Percentiles rank a stretch among this genome's conserved stretches.
These are phyloP conservation scores for Trissoscelio sp. DNA, from an alignment of 2,888 invertebrate species.

Conservation along the genomic window DNA sequence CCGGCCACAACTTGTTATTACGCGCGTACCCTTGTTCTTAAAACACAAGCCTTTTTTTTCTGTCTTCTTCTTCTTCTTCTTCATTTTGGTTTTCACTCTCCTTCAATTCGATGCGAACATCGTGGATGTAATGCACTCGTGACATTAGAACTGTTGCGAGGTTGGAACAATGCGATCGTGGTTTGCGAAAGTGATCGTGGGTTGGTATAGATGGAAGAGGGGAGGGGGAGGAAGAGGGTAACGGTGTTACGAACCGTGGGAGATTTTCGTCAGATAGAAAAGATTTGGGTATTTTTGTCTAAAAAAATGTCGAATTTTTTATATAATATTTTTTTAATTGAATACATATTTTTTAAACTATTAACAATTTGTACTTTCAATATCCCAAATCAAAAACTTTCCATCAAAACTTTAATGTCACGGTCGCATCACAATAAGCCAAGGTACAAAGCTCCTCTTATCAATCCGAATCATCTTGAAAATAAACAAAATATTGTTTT, in stretches of 20 bases:
- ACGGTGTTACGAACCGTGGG: constrained; percentile 32
- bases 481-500: background rate
- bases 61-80: constrained; percentile 10
- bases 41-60: too few relatives aligned
- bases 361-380: too few relatives aligned
- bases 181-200: constrained; percentile 37
- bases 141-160: constrained; percentile 35
- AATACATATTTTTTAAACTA: too few relatives aligned
- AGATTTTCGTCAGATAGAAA: background rate
- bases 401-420: too few relatives aligned
- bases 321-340: too few relatives aligned
- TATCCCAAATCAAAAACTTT: too few relatives aligned
- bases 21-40: constrained; percentile 21
- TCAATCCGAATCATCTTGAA: background rate
- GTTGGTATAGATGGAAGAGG: background rate
- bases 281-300: too few relatives aligned
- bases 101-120: constrained; percentile 8
- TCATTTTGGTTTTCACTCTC: background rate
- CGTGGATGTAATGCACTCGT: constrained; percentile 18
- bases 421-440: constrained; percentile 4
- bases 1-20: constrained; percentile 49
- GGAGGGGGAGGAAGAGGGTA: too few relatives aligned
- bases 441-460: background rate
- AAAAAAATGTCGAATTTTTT: too few relatives aligned
- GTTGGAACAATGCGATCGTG: constrained; percentile 40